phyloP scores from a whole-genome alignment of 2,797 vertebrate genomes.

The Pantherophis vulpinus region DNA sequence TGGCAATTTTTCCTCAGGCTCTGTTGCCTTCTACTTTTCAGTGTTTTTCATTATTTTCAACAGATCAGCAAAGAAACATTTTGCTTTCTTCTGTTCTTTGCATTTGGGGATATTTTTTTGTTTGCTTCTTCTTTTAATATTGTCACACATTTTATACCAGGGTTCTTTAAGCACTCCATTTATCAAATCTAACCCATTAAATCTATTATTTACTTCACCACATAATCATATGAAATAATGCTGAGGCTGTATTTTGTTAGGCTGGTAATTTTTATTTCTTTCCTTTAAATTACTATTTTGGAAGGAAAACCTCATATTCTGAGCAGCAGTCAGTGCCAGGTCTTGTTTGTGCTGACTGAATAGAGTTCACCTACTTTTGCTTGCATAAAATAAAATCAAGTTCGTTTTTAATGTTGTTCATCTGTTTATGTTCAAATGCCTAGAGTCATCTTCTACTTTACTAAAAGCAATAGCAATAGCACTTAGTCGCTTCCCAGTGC shows the following conservation, averaged over 20 bases:
- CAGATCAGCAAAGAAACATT: background rate
- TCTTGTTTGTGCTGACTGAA: background rate
- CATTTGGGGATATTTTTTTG: background rate
- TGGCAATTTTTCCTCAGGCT: background rate
- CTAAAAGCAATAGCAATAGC: background rate
- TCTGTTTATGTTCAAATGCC: background rate
- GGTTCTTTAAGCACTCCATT: background rate
- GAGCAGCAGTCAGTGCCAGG: background rate
- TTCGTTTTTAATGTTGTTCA: background rate
- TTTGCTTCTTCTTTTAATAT: background rate
- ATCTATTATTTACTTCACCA: background rate
- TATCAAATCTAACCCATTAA: background rate
- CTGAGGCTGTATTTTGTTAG: background rate
- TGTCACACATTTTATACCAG: background rate
- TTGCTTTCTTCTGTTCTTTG: background rate
- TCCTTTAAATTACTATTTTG: background rate
- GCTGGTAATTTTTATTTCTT: background rate
- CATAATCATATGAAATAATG: background rate
- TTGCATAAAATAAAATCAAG: background rate
- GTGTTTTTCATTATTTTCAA: background rate
- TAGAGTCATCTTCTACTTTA: background rate
- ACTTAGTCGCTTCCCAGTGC: too few species aligned
- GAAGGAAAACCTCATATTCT: background rate
- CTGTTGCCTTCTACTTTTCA: background rate
- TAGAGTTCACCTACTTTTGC: background rate